Conservation (phyloP, 2,888 invertebrate genomes). For the Microctonus brassicae region DNA sequence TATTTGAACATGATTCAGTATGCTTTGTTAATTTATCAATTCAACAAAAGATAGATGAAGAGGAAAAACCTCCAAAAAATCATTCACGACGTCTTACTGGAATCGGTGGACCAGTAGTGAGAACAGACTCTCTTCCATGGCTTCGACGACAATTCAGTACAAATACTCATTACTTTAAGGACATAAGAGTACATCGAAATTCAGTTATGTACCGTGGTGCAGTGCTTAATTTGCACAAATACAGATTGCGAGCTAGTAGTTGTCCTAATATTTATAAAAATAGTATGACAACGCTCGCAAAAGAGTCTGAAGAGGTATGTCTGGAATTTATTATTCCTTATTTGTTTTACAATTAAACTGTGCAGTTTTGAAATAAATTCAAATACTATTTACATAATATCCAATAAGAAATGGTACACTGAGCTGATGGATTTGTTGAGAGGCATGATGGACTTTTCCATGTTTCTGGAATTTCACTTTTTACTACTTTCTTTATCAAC, state of each 20-base stretch:
- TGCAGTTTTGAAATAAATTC: not conserved
- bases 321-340: not conserved
- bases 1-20: conserved; percentile 45
- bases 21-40: not conserved
- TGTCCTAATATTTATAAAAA: conserved; percentile 93
- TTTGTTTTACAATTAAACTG: not conserved
- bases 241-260: conserved; percentile 86
- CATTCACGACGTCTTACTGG: conserved; percentile 57
- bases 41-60: conserved; percentile 26
- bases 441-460: conserved; percentile 84
- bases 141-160: conserved; percentile 73
- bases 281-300: conserved; percentile 88
- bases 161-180: conserved; percentile 80
- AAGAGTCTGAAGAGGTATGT: conserved; percentile 80
- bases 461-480: conserved; percentile 84
- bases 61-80: conserved; percentile 56
- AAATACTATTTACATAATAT: not conserved
- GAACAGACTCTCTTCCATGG: conserved; percentile 70
- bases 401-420: conserved; percentile 79
- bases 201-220: conserved; percentile 90
- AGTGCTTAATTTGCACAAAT: conserved; percentile 85
- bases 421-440: conserved; percentile 77
- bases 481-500: conserved; percentile 87
- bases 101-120: conserved; percentile 53
- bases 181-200: conserved; percentile 81